Conservation (phyloP, 2,888 invertebrate species). For the Brenthis daphne region DNA sequence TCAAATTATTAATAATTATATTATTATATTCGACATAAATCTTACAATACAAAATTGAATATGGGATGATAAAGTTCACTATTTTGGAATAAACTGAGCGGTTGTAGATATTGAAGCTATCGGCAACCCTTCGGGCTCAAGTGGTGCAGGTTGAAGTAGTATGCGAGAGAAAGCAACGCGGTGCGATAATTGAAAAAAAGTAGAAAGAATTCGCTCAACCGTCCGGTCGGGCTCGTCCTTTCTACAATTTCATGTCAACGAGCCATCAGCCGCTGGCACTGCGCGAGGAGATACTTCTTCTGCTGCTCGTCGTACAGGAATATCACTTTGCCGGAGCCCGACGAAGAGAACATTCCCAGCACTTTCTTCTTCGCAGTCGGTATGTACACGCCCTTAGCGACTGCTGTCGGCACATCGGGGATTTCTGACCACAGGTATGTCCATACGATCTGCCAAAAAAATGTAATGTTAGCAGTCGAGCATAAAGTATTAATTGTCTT, state of each 20-base stretch:
- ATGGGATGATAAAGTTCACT: too few relatives aligned
- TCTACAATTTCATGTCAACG: slow-evolving; percentile 77
- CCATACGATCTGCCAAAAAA: slow-evolving; percentile 85
- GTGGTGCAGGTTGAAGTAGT: slow-evolving; percentile 73
- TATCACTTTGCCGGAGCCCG: slow-evolving; percentile 84
- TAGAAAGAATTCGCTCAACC: slow-evolving; percentile 72
- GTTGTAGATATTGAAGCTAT: slow-evolving; percentile 38
- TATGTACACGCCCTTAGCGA: slow-evolving; percentile 87
- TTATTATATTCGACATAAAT: too few relatives aligned
- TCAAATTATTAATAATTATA: too few relatives aligned
- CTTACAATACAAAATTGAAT: too few relatives aligned
- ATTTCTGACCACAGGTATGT: slow-evolving; percentile 90
- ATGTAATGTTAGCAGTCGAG: not conserved
- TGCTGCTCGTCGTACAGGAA: slow-evolving; percentile 73
- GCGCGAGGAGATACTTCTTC: slow-evolving; percentile 69
- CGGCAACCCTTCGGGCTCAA: slow-evolving; percentile 61
- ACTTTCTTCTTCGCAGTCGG: slow-evolving; percentile 83
- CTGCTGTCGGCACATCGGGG: slow-evolving; percentile 84
- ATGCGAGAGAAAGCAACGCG: slow-evolving; percentile 64
- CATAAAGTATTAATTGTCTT: too few relatives aligned
- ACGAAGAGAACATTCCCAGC: slow-evolving; percentile 83
- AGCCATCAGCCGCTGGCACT: slow-evolving; percentile 68
- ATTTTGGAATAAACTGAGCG: not conserved
- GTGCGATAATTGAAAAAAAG: slow-evolving; percentile 71
- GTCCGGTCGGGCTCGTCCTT: slow-evolving; percentile 55